Evolutionary conservation across 2,797 vertebrate species (phyloP).

Genomic region (Rhynchotus rufescens): DNA sequence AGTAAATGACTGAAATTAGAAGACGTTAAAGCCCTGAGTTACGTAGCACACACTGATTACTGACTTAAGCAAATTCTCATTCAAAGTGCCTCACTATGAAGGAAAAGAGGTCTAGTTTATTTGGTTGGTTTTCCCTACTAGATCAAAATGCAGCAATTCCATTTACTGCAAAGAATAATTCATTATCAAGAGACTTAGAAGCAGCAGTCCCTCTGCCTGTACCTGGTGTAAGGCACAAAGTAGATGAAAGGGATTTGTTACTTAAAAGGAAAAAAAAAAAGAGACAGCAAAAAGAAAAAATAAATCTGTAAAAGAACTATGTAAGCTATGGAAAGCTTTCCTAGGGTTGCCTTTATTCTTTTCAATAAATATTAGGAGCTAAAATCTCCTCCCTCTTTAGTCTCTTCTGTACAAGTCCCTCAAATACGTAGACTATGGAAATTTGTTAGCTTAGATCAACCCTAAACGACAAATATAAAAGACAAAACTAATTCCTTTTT

Average conservation of each 20-base stretch:
- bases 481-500: neutral
- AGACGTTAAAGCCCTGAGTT: neutral
- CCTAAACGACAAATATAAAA: neutral
- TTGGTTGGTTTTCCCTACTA: neutral
- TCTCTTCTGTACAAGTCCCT: neutral
- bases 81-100: neutral
- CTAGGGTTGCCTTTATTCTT: neutral
- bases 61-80: neutral
- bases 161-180: neutral
- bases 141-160: neutral
- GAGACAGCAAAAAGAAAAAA: neutral
- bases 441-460: neutral
- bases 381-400: neutral
- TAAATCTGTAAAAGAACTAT: neutral
- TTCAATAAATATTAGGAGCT: neutral
- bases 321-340: neutral
- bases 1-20: neutral
- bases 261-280: neutral
- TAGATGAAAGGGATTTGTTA: neutral
- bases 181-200: neutral
- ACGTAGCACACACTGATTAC: too few species aligned
- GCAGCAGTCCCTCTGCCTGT: neutral
- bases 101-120: neutral
- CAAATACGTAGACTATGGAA: neutral
- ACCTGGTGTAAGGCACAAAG: neutral